A percentile compares a stretch with the other conserved stretches of the same genome.
phyloP scores from a whole-genome alignment of 2,113 vertebrate genomes.

The Callorhinus ursinus region DNA sequence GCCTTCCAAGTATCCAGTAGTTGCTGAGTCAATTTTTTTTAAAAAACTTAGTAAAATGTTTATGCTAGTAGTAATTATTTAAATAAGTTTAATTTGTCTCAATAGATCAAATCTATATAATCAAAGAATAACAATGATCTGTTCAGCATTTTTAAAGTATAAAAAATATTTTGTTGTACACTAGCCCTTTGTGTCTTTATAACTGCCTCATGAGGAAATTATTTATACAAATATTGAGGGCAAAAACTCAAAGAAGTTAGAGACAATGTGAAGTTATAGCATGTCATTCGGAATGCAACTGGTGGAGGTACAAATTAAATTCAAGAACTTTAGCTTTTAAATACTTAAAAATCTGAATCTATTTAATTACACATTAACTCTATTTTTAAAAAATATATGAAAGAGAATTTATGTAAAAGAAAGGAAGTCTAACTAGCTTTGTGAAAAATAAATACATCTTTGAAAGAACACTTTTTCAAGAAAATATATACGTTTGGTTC shows the following conservation, averaged over 20 bases:
- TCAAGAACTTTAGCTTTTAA: neutral
- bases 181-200: neutral
- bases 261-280: neutral
- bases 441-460: neutral
- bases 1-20: neutral
- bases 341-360: neutral
- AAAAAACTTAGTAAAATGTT: neutral
- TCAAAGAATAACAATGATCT: neutral
- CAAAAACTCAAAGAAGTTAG: neutral
- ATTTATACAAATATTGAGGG: neutral
- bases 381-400: slow-evolving; percentile 13
- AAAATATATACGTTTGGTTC: neutral
- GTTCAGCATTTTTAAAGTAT: neutral
- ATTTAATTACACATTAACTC: neutral
- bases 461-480: neutral
- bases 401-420: neutral
- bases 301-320: neutral
- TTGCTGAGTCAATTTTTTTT: neutral
- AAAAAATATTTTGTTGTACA: neutral
- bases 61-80: neutral
- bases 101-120: neutral
- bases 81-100: neutral
- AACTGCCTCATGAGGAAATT: neutral
- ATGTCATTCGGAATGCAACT: neutral
- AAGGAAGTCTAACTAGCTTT: neutral